Evolutionary conservation across 2,888 invertebrate species (phyloP), one percentile per base, ranked within the genome.

Genomic region (Stratiomys singularior): DNA sequence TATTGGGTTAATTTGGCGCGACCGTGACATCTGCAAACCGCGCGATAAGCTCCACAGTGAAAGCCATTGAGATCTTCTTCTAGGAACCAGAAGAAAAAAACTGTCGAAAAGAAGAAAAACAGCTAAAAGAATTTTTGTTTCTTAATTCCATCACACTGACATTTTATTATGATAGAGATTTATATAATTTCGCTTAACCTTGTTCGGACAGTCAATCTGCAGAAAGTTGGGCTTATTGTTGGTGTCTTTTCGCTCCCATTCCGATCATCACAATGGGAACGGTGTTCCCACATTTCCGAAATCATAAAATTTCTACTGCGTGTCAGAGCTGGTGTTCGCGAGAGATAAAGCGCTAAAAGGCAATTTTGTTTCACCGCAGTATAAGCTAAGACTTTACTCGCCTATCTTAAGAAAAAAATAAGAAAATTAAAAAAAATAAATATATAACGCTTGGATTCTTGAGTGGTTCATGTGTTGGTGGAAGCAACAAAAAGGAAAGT

Each of bases 181-280:
- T 66, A 30, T 66, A 66, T 66, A 37, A 66, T 66, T 66, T 66
- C 66, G 37, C 37, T 30, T n/a, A 37, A 66, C 37, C 37, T 66
- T 18, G 66, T 28, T 66, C 66, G 25, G 30, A 37, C 30, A 28
- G 23, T 37, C 37, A 37, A 30, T 28, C 27, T 66, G 66, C 66
- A 37, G 66, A 66, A 66, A 30, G 27, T 66, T 37, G 37, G 18
- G 66, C 25, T 66, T 37, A 66, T 66, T 37, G 37, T 37, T 66
- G 66, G n/a, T 66, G 66, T 66, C 66, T 66, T 66, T 66, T 66
- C 66, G 66, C 37, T 66, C 66, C 66, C 66, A 66, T 66, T 66
- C 66, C 66, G 30, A 66, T 37, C 63, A 66, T 37, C 66, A 66
- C 66, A 66, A 66, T 66, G 66, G 66, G 66, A 37, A 66, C 66